Conservation (phyloP, 2,113 vertebrate genomes). For the Entelurus aequoreus region DNA sequence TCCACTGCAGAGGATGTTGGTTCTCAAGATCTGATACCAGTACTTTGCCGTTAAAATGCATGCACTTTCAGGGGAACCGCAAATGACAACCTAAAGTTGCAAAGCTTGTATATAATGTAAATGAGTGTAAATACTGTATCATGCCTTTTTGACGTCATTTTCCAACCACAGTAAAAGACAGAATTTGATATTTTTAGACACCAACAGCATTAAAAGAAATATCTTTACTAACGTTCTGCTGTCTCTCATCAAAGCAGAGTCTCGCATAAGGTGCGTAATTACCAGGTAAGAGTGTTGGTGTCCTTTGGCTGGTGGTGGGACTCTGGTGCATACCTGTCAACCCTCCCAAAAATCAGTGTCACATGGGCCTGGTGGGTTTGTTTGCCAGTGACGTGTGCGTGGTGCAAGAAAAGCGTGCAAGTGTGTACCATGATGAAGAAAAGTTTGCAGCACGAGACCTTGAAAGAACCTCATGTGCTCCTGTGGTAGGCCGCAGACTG, state of each 20-base stretch:
- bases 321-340: too few species aligned
- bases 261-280: too few species aligned
- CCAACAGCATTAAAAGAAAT: not conserved
- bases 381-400: not conserved
- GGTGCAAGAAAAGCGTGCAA: not conserved
- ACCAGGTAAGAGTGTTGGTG: too few species aligned
- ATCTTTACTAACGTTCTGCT: too few species aligned
- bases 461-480: constrained; percentile 41
- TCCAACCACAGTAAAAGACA: not conserved
- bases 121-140: constrained; percentile 49
- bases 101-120: constrained; percentile 47
- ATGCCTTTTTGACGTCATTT: not conserved
- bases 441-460: not conserved
- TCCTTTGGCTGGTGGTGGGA: too few species aligned
- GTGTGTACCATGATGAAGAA: not conserved
- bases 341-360: not conserved
- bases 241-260: too few species aligned
- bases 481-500: constrained; percentile 39
- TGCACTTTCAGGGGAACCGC: not conserved
- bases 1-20: too few species aligned
- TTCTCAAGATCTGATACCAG: too few species aligned
- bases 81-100: too few species aligned
- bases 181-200: not conserved
- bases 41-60: too few species aligned
- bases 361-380: not conserved